These are phyloP conservation scores for Meandrina meandrites DNA, from an alignment of 92 coral and sea anemone species.

Conservation along the genomic window DNA sequence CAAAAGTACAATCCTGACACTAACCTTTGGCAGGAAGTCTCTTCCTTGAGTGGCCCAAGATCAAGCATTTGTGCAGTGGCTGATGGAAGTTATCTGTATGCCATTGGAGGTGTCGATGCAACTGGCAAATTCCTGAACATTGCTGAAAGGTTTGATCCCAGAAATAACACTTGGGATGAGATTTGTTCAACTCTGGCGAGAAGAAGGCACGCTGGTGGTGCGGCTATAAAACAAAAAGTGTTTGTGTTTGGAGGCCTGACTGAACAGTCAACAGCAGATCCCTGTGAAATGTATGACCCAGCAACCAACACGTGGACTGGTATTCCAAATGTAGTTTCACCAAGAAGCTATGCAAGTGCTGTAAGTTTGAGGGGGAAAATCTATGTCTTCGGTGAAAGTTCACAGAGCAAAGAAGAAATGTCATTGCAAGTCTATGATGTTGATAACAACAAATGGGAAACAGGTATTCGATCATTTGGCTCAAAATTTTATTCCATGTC, in stretches of 20 bases:
- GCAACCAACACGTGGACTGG: slow-evolving; percentile 56
- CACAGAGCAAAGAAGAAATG: neutral
- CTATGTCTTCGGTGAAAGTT: neutral
- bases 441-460: neutral
- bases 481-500: neutral
- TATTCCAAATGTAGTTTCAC: slow-evolving; percentile 50
- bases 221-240: slow-evolving; percentile 43
- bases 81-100: slow-evolving; percentile 65
- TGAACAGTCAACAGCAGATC: slow-evolving; percentile 42
- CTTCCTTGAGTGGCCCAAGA: neutral
- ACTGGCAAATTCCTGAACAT: slow-evolving; percentile 51
- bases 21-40: neutral
- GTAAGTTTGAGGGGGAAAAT: neutral
- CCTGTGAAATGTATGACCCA: slow-evolving; percentile 70
- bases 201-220: slow-evolving; percentile 47
- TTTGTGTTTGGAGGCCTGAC: slow-evolving; percentile 68
- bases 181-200: neutral
- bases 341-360: slow-evolving; percentile 20
- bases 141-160: slow-evolving; percentile 66
- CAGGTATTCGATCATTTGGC: neutral
- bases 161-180: slow-evolving; percentile 51
- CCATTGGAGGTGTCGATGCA: slow-evolving; percentile 60
- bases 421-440: neutral
- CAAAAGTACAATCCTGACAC: neutral
- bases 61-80: slow-evolving; percentile 66